phyloP scores from a whole-genome alignment of 2,113 vertebrate species.

The Malurus cyaneus region DNA sequence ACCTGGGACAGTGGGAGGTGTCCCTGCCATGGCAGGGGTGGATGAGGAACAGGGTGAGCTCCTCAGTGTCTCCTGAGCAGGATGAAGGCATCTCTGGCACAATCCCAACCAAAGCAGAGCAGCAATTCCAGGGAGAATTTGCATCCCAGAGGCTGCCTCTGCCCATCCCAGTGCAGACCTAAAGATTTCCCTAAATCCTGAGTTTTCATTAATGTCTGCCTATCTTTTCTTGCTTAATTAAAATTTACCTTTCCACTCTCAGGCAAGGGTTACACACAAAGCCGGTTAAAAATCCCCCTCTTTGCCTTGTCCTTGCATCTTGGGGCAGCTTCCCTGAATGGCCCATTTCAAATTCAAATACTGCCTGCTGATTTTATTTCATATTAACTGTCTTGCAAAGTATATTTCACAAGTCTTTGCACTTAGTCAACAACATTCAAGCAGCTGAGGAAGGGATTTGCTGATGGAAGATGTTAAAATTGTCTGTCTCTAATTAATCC shows the following conservation, averaged over 20 bases:
- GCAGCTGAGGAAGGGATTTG: background rate
- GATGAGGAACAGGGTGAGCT: background rate
- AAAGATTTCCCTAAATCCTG: background rate
- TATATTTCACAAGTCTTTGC: conserved; percentile 29
- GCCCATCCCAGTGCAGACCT: background rate
- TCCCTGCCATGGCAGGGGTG: background rate
- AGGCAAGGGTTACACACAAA: background rate
- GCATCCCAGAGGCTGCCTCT: background rate
- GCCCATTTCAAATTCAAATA: background rate
- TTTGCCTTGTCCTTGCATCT: background rate
- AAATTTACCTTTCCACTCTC: background rate
- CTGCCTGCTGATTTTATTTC: background rate
- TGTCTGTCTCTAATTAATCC: background rate
- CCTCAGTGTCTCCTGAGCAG: background rate
- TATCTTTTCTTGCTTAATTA: background rate
- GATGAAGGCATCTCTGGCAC: background rate
- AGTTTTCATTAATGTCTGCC: background rate
- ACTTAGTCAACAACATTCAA: conserved; percentile 24
- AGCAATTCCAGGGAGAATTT: background rate
- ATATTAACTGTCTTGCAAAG: background rate
- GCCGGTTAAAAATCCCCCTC: background rate
- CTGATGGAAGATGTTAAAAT: conserved; percentile 18
- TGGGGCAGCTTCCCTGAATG: background rate
- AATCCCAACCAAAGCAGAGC: background rate
- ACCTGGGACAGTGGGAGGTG: background rate